Percentiles rank a stretch among this genome's conserved stretches.
phyloP scores from a whole-genome alignment of 2,888 invertebrate species.

The Lobophora halterata region DNA sequence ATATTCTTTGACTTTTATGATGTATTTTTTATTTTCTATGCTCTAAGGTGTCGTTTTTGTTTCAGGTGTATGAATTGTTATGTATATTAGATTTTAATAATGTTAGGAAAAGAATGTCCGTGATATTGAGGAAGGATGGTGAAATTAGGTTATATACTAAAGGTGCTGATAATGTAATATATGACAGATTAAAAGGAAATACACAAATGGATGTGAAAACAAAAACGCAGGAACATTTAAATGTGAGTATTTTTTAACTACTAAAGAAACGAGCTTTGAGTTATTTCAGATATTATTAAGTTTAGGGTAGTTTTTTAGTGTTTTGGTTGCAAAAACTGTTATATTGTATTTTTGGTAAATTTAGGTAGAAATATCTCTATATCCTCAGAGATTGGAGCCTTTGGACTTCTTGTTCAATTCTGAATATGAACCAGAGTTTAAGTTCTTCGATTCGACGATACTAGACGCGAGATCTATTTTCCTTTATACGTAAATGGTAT shows the following conservation, averaged over 20 bases:
- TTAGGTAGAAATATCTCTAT: no score
- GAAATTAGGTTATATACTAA: conserved; percentile 96
- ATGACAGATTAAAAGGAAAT: conserved; percentile 92
- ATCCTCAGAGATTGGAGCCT: no score
- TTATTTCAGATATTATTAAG: no score
- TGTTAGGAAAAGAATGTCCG: conserved; percentile 99
- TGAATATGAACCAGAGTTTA: no score
- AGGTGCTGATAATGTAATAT: conserved; percentile 99
- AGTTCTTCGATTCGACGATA: no score
- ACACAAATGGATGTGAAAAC: conserved; percentile 88
- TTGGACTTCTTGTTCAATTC: no score
- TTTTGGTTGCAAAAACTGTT: no score
- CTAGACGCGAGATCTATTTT: no score
- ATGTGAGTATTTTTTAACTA: conserved; percentile 88
- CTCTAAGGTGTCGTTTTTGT: conserved; percentile 35
- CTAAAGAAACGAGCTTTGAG: no score
- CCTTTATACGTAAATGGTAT: no score
- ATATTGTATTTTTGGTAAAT: no score
- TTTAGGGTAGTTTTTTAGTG: no score
- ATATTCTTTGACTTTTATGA: background rate
- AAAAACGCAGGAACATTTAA: conserved; percentile 95
- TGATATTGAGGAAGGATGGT: conserved; percentile 91
- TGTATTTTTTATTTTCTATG: background rate
- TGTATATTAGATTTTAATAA: conserved; percentile 99
- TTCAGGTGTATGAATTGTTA: conserved; percentile 94